Base-by-base conservation (phyloP, 2,113 vertebrate species). In the Siniperca chuatsi region DNA sequence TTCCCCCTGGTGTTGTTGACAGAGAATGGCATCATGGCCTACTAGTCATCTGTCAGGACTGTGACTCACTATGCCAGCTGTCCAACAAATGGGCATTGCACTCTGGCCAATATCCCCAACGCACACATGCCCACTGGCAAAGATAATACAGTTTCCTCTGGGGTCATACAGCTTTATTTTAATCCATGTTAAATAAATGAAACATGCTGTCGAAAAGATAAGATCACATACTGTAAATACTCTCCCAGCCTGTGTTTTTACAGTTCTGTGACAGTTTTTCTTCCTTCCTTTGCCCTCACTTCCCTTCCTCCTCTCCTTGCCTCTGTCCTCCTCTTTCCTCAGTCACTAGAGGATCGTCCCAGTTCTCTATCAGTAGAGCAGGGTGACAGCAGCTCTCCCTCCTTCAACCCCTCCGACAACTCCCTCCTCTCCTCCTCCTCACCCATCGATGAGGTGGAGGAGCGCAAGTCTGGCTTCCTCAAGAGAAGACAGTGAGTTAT, bases 391-490 rank as follows among this genome's bases (percentile, higher is more conserved):
- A 99, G 98, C 95, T 99, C 98, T 80, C 98, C 98, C 0, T 99
- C 98, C 54, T 96, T 99, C 93, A 99, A 98, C 91, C 98, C 98
- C 50, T 99, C 98, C 0, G 98, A 99, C 92, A 99, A 98, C 88
- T 99, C 98, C 15, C 97, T 99, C 61, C 97, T 99, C 2, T 99
- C 98, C 11, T 99, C 98, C 67, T 99, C 98, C 0, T 99, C 98
- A 0, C 98, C 98, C 62, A 97, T 99, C 23, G 98, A 99, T 67
- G 98, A 99, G 90, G 91, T 98, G 95, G 98, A 99, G 29, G 98
- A 99, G 92, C 97, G 97, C 88, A 99, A 98, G 88, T 98, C 97
- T 65, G 97, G 97, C 92, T 98, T 98, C 85, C 87, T 99, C 79
- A 99, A 99, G 94, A 97, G 97, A 81, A 96, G 98, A 87, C 98